Evolutionary conservation across 2,113 vertebrate genomes (phyloP), one percentile per base, ranked within the genome.

Genomic region (Oenanthe oenanthe): DNA sequence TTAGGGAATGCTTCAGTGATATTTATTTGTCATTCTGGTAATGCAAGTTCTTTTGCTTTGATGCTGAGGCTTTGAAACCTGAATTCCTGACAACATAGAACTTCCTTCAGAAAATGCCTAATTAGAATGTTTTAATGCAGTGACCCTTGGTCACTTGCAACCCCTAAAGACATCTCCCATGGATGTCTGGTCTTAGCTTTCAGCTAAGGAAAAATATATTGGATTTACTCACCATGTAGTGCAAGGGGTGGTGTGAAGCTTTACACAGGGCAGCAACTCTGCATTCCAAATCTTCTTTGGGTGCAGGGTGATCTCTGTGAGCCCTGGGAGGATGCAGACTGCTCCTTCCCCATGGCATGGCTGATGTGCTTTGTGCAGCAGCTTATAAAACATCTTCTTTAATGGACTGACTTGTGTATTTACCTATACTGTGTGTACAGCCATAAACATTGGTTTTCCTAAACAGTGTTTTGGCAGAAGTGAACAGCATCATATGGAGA

Each of bases 1-100:
- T 92, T 89, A 93, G 58, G 93, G 54, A 95, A 97, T 79, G 68
- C 85, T 95, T 93, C 85, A 96, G 63, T 63, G 87, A 72, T 88
- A 97, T 92, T 92, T 97, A 88, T 84, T 96, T 91, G 65, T 88
- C 72, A 91, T 95, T 71, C 81, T 76, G 67, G 66, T 82, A 96
- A 95, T 75, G 51, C 38, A 88, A 75, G 58, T 57, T 88, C 45
- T 53, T 77, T 78, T 71, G 43, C 63, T 97, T 92, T 95, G 78
- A 84, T 79, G 60, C n/a, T 88, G 21, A 60, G 47, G 31, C 54
- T 91, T 92, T 93, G 93, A 95, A 96, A 97, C 71, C 26, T 89
- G 47, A 38, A 65, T 84, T 83, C 83, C 45, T 74, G 74, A 65
- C 63, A 92, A n/a, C 16, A 2, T 24, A 78, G 68, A 43, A 73